Evolutionary conservation across 2,113 vertebrate genomes (phyloP).

Genomic region (Acanthochromis polyacanthus): DNA sequence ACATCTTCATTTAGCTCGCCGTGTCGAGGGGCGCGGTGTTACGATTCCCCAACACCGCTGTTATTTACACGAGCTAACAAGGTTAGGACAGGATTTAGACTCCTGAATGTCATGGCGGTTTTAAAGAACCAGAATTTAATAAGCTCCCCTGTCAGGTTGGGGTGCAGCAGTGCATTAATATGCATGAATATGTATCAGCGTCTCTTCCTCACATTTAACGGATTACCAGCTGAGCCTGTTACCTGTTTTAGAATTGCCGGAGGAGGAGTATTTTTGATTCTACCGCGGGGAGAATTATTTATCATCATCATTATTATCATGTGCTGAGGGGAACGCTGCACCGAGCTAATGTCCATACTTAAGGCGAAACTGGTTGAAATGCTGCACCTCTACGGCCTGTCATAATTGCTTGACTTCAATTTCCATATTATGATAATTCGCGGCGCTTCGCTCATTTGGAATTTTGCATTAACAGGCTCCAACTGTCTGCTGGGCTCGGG

Average conservation of each 20-base stretch:
- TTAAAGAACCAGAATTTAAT: slow-evolving; percentile 80
- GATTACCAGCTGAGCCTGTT: slow-evolving; percentile 67
- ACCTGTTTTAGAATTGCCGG: slow-evolving; percentile 66
- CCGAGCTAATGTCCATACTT: slow-evolving; percentile 54
- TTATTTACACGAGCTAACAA: slow-evolving; percentile 83
- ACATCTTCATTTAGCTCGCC: slow-evolving; percentile 53
- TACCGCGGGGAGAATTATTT: slow-evolving; percentile 53
- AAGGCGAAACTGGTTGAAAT: slow-evolving; percentile 40
- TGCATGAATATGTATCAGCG: slow-evolving; percentile 76
- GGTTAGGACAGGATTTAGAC: slow-evolving; percentile 79
- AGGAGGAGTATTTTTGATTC: slow-evolving; percentile 52
- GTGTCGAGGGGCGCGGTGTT: background rate
- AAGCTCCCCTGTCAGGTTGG: slow-evolving; percentile 78
- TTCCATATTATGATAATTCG: slow-evolving; percentile 60
- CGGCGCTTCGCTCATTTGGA: background rate
- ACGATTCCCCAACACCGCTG: slow-evolving; percentile 36
- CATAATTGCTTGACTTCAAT: slow-evolving; percentile 51
- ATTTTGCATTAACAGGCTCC: slow-evolving; percentile 32
- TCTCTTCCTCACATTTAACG: slow-evolving; percentile 66
- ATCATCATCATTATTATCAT: slow-evolving; percentile 62
- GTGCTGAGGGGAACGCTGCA: slow-evolving; percentile 5
- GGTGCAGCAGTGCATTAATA: slow-evolving; percentile 75
- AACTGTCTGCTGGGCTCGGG: slow-evolving; percentile 16
- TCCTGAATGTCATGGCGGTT: slow-evolving; percentile 80
- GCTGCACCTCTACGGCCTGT: slow-evolving; percentile 14